These are phyloP conservation scores for Nomada hirtipes DNA, from an alignment of 2,888 invertebrate genomes.

Conservation along the genomic window DNA sequence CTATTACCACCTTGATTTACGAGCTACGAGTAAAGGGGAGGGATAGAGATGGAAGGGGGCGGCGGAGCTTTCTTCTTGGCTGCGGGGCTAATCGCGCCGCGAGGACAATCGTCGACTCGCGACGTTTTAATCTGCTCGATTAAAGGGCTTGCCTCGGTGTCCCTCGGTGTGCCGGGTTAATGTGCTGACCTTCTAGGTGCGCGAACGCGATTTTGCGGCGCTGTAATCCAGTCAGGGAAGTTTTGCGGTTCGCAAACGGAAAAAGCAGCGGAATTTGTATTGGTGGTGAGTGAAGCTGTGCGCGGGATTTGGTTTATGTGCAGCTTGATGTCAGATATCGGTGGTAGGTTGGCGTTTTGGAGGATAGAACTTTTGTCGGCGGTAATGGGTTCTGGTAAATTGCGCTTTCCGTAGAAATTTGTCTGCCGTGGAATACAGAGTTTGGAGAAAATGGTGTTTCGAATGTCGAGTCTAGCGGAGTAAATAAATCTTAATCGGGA, in stretches of 20 bases:
- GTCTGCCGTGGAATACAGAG: too few relatives aligned
- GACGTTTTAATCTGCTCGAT: slow-evolving; percentile 48
- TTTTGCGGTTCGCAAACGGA: background rate
- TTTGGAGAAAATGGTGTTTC: too few relatives aligned
- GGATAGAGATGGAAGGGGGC: background rate
- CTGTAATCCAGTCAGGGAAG: slow-evolving; percentile 10
- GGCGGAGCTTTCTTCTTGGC: slow-evolving; percentile 26
- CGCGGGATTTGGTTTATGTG: too few relatives aligned
- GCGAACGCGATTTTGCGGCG: slow-evolving; percentile 4
- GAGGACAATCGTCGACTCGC: slow-evolving; percentile 33
- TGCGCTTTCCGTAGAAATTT: too few relatives aligned
- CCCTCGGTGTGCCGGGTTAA: slow-evolving; percentile 3
- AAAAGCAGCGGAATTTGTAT: background rate
- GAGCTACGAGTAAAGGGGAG: background rate
- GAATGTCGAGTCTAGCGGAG: too few relatives aligned
- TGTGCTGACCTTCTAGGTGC: background rate
- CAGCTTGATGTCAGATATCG: too few relatives aligned
- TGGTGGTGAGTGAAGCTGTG: too few relatives aligned
- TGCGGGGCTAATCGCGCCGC: slow-evolving; percentile 23
- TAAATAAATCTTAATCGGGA: too few relatives aligned
- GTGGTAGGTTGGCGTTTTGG: too few relatives aligned
- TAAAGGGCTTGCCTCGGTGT: slow-evolving; percentile 20
- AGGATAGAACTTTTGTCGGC: too few relatives aligned
- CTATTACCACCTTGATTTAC: slow-evolving; percentile 69
- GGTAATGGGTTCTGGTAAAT: too few relatives aligned